These are phyloP conservation scores for Dipodomys stephensi DNA, from an alignment of 2,113 vertebrate species.

Conservation along the genomic window DNA sequence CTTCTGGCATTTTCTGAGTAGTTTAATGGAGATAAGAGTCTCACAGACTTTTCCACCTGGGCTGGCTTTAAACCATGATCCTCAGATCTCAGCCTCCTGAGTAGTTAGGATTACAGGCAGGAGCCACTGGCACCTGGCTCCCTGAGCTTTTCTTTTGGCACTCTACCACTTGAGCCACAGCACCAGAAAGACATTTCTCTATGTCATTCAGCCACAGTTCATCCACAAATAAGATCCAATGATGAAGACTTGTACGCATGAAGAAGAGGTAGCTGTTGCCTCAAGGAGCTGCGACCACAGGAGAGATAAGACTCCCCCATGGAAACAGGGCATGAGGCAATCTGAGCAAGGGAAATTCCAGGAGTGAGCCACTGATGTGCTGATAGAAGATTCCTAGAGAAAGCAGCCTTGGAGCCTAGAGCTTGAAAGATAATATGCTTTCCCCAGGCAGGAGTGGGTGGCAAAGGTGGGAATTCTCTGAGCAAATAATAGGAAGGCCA, in stretches of 20 bases:
- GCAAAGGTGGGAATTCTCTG: background rate
- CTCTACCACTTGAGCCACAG: too few species aligned
- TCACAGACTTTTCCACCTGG: too few species aligned
- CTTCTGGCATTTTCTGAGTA: too few species aligned
- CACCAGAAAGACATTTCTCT: background rate
- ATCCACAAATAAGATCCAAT: background rate
- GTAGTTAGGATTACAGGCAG: too few species aligned
- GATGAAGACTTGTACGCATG: background rate
- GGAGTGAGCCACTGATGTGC: background rate
- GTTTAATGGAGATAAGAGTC: too few species aligned
- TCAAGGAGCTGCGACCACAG: background rate
- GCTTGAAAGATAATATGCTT: background rate
- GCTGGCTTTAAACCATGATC: too few species aligned
- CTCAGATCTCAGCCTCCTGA: too few species aligned
- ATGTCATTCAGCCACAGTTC: background rate
- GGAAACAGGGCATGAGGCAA: background rate
- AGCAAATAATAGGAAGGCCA: background rate
- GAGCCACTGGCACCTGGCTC: too few species aligned
- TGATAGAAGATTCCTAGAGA: conserved; percentile 23
- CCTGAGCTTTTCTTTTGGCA: too few species aligned
- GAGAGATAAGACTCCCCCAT: background rate
- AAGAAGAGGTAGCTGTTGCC: conserved; percentile 7
- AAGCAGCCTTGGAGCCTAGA: background rate
- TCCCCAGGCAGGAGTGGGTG: background rate
- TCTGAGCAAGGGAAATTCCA: background rate